A percentile compares a stretch with the other conserved stretches of the same genome.
Conservation (phyloP, 64 coral and sea anemone species). For the Montipora capricornis region DNA sequence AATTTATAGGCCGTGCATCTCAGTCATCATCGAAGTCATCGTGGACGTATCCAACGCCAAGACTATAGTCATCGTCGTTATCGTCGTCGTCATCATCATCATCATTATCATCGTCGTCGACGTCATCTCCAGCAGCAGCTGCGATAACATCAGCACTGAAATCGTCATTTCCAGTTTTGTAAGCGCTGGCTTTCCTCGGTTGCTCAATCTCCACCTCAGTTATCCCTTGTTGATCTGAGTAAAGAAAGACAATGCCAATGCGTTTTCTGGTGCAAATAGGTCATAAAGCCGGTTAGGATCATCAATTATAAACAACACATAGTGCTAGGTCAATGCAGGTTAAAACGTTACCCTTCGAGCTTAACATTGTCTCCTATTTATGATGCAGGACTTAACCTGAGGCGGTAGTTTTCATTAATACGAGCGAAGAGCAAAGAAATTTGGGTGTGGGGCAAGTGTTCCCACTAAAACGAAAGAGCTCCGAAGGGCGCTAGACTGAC, state of each 20-base stretch:
- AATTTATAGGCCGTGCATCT: no score
- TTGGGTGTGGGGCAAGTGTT: no score
- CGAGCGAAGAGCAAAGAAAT: no score
- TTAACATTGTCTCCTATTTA: no score
- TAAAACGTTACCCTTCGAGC: no score
- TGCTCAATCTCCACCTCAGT: slow-evolving; percentile 15
- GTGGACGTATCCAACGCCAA: slow-evolving; percentile 4
- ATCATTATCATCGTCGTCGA: neutral
- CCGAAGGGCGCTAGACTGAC: no score
- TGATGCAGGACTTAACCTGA: no score
- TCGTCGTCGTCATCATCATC: neutral
- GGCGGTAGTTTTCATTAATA: no score
- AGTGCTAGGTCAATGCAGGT: no score
- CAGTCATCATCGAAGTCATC: neutral
- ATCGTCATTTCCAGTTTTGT: neutral
- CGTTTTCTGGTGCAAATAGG: neutral
- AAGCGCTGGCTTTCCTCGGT: neutral
- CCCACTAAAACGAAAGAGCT: no score
- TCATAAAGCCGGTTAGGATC: neutral
- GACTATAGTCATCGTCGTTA: neutral
- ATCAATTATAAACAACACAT: neutral
- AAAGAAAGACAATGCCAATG: neutral
- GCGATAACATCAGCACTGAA: neutral
- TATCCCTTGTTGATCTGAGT: neutral
- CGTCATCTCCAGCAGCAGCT: neutral